phyloP scores from a whole-genome alignment of 2,888 invertebrate genomes.

The Lagria hirta region DNA sequence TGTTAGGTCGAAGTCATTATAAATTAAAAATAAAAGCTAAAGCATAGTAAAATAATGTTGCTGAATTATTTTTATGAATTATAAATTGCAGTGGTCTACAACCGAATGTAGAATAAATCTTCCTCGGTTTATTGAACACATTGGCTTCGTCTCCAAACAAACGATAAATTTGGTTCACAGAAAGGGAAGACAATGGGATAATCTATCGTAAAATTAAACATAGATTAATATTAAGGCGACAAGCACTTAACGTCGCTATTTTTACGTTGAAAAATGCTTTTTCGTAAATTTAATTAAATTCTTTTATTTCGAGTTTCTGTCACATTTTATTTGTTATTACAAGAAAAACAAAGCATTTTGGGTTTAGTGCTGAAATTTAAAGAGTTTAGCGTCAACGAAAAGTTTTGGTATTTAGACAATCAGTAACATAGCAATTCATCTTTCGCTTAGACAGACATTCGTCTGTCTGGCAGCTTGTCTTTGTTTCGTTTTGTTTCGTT shows the following conservation, averaged over 20 bases:
- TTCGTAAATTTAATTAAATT: slow-evolving; percentile 32
- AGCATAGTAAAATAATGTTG: too few species aligned
- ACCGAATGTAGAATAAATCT: too few species aligned
- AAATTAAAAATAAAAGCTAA: too few species aligned
- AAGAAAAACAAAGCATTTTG: slow-evolving; percentile 32
- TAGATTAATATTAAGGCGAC: slow-evolving; percentile 20
- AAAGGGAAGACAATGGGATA: slow-evolving; percentile 16
- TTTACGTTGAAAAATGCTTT: slow-evolving; percentile 27
- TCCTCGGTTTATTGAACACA: slow-evolving; percentile 12
- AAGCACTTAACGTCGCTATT: slow-evolving; percentile 26
- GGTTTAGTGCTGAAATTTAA: slow-evolving; percentile 26
- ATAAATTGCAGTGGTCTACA: too few species aligned
- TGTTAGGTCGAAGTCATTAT: too few species aligned
- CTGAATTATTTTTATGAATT: too few species aligned
- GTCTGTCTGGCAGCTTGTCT: slow-evolving; percentile 39
- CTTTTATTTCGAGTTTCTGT: slow-evolving; percentile 26
- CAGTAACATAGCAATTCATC: slow-evolving; percentile 47
- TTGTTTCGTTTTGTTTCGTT: slow-evolving; percentile 46
- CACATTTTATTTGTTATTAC: slow-evolving; percentile 31
- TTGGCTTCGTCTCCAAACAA: slow-evolving; percentile 7
- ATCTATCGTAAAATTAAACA: slow-evolving; percentile 16
- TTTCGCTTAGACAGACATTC: slow-evolving; percentile 42
- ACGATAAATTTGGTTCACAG: slow-evolving; percentile 20
- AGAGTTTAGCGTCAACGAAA: slow-evolving; percentile 30
- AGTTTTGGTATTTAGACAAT: slow-evolving; percentile 43